Percentiles rank a stretch among this genome's conserved stretches.
Conservation (phyloP, 2,888 invertebrate genomes). For the Drosophila lutescens region DNA sequence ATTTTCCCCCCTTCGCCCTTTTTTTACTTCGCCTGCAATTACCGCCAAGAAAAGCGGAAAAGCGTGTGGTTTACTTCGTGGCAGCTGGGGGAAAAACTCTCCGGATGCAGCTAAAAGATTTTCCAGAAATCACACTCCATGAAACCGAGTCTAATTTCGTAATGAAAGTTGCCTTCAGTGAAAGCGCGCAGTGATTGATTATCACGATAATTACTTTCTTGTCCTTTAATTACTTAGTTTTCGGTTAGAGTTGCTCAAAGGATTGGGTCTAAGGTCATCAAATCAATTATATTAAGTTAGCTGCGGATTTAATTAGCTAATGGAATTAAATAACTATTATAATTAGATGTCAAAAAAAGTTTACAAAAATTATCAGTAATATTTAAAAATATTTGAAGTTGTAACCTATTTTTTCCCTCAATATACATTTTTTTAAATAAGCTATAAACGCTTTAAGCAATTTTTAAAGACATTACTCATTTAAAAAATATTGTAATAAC, state of each 20-base stretch:
- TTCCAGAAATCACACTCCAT: slow-evolving; percentile 21
- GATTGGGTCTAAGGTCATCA: neutral
- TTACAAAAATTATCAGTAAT: no score
- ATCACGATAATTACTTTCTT: slow-evolving; percentile 20
- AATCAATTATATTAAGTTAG: neutral
- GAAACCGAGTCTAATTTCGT: slow-evolving; percentile 28
- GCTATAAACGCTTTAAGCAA: no score
- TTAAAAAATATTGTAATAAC: no score
- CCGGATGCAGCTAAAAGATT: slow-evolving; percentile 22
- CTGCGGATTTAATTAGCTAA: neutral
- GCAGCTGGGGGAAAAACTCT: slow-evolving; percentile 7
- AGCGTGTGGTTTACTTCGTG: slow-evolving; percentile 7
- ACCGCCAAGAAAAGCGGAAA: slow-evolving; percentile 27
- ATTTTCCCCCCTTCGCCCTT: neutral
- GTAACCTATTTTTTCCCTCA: no score
- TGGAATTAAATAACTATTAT: no score
- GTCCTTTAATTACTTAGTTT: slow-evolving; percentile 5
- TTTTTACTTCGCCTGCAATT: no score
- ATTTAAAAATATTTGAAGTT: no score
- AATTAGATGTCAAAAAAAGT: neutral
- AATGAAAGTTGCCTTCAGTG: slow-evolving; percentile 15
- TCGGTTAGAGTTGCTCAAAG: neutral
- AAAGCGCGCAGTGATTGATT: slow-evolving; percentile 29
- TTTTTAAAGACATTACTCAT: no score
- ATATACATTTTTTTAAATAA: no score